These are phyloP conservation scores for Melanostoma mellinum DNA, from an alignment of 2,888 invertebrate species.

Conservation along the genomic window DNA sequence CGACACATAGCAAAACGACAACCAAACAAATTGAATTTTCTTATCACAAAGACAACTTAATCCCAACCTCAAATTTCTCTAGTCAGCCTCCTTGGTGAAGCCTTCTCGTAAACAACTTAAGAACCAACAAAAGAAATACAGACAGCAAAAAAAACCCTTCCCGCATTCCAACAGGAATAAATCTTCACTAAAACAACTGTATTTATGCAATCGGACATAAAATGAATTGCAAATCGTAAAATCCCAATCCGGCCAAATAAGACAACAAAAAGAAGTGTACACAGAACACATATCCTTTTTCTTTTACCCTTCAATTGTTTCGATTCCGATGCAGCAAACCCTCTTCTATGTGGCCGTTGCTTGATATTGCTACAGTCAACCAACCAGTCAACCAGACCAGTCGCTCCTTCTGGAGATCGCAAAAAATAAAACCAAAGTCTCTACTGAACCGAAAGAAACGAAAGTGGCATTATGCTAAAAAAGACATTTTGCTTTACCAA, in stretches of 20 bases:
- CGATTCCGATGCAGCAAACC: conserved; percentile 46
- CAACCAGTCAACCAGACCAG: conserved; percentile 52
- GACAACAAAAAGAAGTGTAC: conserved; percentile 44
- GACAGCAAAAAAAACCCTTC: conserved; percentile 6
- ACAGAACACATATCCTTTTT: conserved; percentile 54
- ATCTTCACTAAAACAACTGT: conserved; percentile 72
- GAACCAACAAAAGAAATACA: not conserved
- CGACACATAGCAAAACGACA: conserved; percentile 1
- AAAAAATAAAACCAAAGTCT: conserved; percentile 44
- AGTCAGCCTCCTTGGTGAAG: not conserved
- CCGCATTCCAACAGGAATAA: conserved; percentile 63
- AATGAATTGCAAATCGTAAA: conserved; percentile 73
- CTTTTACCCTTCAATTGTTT: conserved; percentile 63
- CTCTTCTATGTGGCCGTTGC: conserved; percentile 23
- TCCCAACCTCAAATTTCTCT: conserved; percentile 1
- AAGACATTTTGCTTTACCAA: conserved; percentile 67
- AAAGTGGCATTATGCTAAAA: conserved; percentile 73
- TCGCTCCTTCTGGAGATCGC: conserved; percentile 24
- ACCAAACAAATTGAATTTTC: conserved; percentile 34
- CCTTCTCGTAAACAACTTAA: conserved; percentile 17
- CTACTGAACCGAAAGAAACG: conserved; percentile 68
- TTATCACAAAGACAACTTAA: conserved; percentile 13
- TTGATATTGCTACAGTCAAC: conserved; percentile 51
- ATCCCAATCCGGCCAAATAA: conserved; percentile 65
- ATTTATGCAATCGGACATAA: conserved; percentile 73